A percentile compares a stretch with the other conserved stretches of the same genome.
phyloP scores from a whole-genome alignment of 2,888 invertebrate species.

The Sthenelais limicola region DNA sequence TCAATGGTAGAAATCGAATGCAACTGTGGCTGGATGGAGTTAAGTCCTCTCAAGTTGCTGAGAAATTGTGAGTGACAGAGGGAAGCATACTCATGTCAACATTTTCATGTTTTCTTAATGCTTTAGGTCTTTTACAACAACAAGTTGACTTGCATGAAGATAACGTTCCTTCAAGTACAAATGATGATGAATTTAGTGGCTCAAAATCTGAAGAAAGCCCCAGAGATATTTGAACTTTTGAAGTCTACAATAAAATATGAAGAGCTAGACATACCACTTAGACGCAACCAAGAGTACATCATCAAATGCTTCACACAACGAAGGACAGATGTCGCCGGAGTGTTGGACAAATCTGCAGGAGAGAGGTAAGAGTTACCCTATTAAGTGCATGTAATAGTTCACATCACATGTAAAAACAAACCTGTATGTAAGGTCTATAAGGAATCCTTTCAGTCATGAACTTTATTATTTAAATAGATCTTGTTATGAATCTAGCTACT shows the following conservation, averaged over 20 bases:
- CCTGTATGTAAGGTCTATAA: no score
- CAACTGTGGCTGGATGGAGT: no score
- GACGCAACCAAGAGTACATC: conserved; percentile 54
- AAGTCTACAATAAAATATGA: conserved; percentile 51
- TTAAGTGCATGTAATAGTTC: background rate
- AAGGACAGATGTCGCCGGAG: conserved; percentile 43
- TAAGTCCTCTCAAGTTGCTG: no score
- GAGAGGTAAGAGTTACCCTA: conserved; percentile 34
- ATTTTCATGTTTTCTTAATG: background rate
- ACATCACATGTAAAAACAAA: no score
- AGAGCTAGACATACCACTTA: conserved; percentile 50
- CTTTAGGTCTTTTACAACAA: conserved; percentile 46
- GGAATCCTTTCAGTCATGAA: no score
- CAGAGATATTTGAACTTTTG: conserved; percentile 44
- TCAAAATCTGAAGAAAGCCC: conserved; percentile 43
- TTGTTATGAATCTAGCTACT: no score
- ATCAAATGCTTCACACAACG: conserved; percentile 53
- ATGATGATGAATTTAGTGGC: conserved; percentile 46
- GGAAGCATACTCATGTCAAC: no score
- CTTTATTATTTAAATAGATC: no score
- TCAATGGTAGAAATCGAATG: no score
- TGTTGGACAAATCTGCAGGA: conserved; percentile 42
- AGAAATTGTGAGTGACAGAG: no score
- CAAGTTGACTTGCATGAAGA: conserved; percentile 44
- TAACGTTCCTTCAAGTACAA: conserved; percentile 38